These are phyloP conservation scores for Athene cunicularia DNA, from an alignment of 2,113 vertebrate genomes.

Conservation along the genomic window DNA sequence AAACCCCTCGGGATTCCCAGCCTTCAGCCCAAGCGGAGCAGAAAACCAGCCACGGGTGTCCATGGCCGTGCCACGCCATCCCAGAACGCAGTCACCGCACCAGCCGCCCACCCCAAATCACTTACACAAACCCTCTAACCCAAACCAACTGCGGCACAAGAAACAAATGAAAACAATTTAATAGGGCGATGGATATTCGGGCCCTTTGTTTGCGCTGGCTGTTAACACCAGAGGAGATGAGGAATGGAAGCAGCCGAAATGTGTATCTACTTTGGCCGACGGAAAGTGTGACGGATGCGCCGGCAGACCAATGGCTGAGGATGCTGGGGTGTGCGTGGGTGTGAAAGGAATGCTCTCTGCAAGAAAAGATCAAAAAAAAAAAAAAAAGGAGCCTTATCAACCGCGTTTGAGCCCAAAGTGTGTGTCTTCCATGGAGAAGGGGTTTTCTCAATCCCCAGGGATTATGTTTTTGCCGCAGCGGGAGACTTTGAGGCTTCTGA, in stretches of 20 bases:
- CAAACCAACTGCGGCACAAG: conserved; percentile 2
- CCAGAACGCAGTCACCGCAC: not conserved
- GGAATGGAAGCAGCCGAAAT: conserved; percentile 31
- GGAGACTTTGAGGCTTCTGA: not conserved
- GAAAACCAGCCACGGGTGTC: not conserved
- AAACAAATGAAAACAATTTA: conserved; percentile 1
- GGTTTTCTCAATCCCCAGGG: not conserved
- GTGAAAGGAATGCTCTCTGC: conserved; percentile 38
- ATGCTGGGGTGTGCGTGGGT: conserved; percentile 27
- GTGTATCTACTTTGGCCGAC: conserved; percentile 12
- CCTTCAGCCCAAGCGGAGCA: not conserved
- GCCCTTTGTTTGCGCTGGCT: conserved; percentile 43
- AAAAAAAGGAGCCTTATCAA: not conserved
- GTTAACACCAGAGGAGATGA: conserved; percentile 22
- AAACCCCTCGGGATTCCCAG: not conserved
- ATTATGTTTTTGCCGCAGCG: not conserved
- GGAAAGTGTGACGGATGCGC: conserved; percentile 43
- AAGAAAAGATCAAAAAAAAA: not conserved
- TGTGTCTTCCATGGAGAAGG: not conserved
- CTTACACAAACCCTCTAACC: not conserved
- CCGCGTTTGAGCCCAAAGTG: not conserved
- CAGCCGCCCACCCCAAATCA: not conserved
- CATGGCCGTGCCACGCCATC: not conserved
- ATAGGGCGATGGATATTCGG: not conserved
- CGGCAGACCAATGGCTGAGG: not conserved